Conservation (phyloP, 2,888 invertebrate species). For the Azorinus chamasolen region DNA sequence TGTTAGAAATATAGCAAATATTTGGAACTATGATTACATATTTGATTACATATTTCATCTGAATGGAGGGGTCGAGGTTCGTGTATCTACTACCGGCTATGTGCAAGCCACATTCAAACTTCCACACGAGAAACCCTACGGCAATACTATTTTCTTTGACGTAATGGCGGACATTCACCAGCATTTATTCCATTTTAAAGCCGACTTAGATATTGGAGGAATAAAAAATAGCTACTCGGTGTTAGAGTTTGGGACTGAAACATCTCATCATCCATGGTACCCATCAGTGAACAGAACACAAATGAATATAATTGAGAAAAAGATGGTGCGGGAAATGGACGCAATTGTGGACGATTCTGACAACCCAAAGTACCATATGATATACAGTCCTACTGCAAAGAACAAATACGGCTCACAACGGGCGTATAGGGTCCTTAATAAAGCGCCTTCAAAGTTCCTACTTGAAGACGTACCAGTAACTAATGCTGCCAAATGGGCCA, state of each 20-base stretch:
- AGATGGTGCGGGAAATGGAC: conserved; percentile 74
- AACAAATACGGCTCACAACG: conserved; percentile 73
- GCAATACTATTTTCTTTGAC: conserved; percentile 69
- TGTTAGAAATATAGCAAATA: conserved; percentile 75
- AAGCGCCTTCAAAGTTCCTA: conserved; percentile 70
- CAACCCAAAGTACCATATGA: conserved; percentile 71
- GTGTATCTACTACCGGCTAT: conserved; percentile 79
- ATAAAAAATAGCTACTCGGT: conserved; percentile 75
- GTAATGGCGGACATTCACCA: conserved; percentile 78
- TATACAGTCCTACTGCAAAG: conserved; percentile 67
- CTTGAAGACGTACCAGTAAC: conserved; percentile 68
- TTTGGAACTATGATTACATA: conserved; percentile 81
- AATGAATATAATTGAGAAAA: conserved; percentile 58
- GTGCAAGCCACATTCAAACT: conserved; percentile 74
- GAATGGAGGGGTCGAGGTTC: conserved; percentile 79
- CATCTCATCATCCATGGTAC: conserved; percentile 67
- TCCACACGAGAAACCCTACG: conserved; percentile 71
- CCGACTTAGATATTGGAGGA: conserved; percentile 81
- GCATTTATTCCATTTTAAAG: conserved; percentile 80
- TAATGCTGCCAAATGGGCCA: conserved; percentile 77
- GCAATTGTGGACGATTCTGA: conserved; percentile 67
- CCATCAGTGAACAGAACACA: conserved; percentile 68
- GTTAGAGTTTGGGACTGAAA: conserved; percentile 68
- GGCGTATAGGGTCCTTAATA: conserved; percentile 74
- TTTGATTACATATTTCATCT: conserved; percentile 82